Evolutionary conservation across 2,113 vertebrate species (phyloP).

Genomic region (Polypterus bichir): DNA sequence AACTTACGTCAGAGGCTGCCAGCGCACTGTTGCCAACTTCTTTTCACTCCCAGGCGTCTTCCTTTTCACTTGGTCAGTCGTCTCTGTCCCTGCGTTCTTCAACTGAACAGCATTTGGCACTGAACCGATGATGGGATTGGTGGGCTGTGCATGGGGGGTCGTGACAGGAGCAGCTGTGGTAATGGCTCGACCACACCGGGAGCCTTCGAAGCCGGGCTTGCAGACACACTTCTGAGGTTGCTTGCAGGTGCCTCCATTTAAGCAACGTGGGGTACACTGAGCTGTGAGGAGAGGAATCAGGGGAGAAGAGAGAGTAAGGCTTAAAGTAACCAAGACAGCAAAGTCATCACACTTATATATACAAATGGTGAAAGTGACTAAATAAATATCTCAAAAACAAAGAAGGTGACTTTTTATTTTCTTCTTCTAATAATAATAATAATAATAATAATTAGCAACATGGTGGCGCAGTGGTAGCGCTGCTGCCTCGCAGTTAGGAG

Average conservation of each 20-base stretch:
- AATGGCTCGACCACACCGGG: slow-evolving; percentile 44
- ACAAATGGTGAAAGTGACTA: neutral
- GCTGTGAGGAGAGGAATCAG: slow-evolving; percentile 32
- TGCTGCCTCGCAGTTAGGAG: no score
- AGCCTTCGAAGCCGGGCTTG: slow-evolving; percentile 53
- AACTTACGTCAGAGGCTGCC: slow-evolving; percentile 47
- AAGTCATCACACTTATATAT: no score
- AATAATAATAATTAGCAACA: no score
- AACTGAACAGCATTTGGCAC: no score
- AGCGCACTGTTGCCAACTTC: slow-evolving; percentile 31
- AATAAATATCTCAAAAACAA: neutral
- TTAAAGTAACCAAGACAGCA: neutral
- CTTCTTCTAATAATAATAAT: no score
- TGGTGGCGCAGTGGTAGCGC: no score
- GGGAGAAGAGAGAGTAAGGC: neutral
- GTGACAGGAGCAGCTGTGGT: neutral
- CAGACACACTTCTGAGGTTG: slow-evolving; percentile 60
- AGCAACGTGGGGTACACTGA: slow-evolving; percentile 56
- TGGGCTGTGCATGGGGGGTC: neutral
- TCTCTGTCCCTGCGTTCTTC: neutral
- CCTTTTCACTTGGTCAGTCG: neutral
- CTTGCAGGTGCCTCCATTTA: slow-evolving; percentile 62
- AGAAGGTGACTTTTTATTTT: no score
- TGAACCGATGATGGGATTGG: neutral
- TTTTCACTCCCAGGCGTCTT: slow-evolving; percentile 8